Base-by-base conservation (phyloP, 2,797 vertebrate species). In the Euthynnus affinis region DNA sequence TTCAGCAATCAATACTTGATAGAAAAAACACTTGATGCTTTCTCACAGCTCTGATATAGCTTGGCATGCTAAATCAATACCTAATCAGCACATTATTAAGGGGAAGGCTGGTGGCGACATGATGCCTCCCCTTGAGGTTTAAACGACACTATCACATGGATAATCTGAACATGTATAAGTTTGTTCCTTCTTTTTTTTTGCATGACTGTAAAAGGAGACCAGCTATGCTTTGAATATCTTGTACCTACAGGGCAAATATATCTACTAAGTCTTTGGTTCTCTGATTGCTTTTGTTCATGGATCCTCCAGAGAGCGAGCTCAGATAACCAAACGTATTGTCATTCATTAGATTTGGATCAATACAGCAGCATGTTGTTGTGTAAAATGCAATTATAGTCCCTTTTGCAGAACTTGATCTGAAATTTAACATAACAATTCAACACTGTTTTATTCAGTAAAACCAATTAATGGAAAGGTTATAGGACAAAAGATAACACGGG, bases 301-400 rank as follows among this genome's bases (percentile, higher is more conserved):
- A 57, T 17, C 63, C 51, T 69, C 13, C 20, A 22, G 34, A 64
- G 37, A 37, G 23, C 1, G 10, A 58, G 29, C 9, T 14, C 29
- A 32, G 29, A 32, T 32, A 57, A 42, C 13, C 29, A 32, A 6
- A 32, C 29, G 4, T 29, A 29, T 29, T 29, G 2, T 32, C 29
- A 32, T 32, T 32, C 29, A 32, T 32, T 32, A 32, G 65, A 63
- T 65, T 37, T 80, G 53, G 60, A 68, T 74, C 53, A 64, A 37
- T 59, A 37, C n/a, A 40, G n/a, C 1, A 44, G 12, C 10, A 27
- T 5, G 18, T 25, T 20, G 68, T 65, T 32, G 29, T 32, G 29
- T 37, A 44, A 60, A 23, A 20, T 42, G 23, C 29, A 48, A 73
- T 57, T 66, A 66, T 44, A 27, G 9, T 17, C 25, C 14, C 23